Evolutionary conservation across 1,140 invertebrate species (phyloP).

Genomic region (Zaprionus lachaisei): DNA sequence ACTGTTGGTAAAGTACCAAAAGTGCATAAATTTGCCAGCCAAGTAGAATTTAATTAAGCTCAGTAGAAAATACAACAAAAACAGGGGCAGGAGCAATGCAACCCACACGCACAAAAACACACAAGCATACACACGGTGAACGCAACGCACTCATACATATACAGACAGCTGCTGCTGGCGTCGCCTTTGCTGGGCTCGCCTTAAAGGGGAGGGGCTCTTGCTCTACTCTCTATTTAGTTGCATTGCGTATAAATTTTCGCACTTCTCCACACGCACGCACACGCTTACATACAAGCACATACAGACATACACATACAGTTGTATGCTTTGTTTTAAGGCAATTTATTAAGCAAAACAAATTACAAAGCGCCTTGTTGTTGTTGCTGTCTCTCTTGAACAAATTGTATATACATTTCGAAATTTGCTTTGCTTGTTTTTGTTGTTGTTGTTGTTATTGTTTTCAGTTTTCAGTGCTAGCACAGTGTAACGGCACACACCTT

Average conservation of each 20-base stretch:
- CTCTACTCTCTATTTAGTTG: constrained; percentile 26
- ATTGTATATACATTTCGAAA: constrained; percentile 78
- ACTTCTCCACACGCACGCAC: constrained; percentile 42
- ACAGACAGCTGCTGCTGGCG: constrained; percentile 38
- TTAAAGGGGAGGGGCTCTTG: constrained; percentile 47
- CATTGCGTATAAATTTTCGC: constrained; percentile 53
- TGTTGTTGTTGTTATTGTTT: constrained; percentile 37
- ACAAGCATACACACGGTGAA: constrained; percentile 27
- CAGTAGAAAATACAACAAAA: constrained; percentile 46
- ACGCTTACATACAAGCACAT: constrained; percentile 2
- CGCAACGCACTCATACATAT: constrained; percentile 33
- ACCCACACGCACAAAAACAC: constrained; percentile 29
- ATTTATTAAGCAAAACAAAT: constrained; percentile 66
- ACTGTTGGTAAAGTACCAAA: constrained; percentile 45
- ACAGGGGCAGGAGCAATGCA: constrained; percentile 25
- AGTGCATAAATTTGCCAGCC: constrained; percentile 67
- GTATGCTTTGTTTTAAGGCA: constrained; percentile 55
- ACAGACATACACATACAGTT: constrained; percentile 14
- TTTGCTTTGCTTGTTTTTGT: constrained; percentile 52
- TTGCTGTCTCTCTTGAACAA: constrained; percentile 54
- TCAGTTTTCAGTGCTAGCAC: constrained; percentile 44
- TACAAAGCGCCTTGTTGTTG: constrained; percentile 37
- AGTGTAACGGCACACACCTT: constrained; percentile 82
- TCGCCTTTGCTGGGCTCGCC: constrained; percentile 34
- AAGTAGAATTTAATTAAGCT: constrained; percentile 60